Base-by-base conservation (phyloP, 2,888 invertebrate genomes). In the Monoplex corrugatus region DNA sequence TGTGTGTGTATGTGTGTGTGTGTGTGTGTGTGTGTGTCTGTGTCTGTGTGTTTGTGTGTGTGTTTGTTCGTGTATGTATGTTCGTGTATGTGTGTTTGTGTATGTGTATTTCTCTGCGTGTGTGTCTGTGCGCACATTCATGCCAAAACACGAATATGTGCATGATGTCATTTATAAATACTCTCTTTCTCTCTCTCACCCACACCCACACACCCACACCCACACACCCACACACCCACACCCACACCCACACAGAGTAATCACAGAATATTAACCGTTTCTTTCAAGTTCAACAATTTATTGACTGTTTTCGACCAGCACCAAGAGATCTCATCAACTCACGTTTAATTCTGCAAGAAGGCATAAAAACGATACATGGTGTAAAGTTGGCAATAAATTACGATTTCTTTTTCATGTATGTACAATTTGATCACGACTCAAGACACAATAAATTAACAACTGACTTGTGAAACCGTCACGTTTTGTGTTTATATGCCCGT, bases 41-140 rank as follows among this genome's bases (percentile, higher is more conserved):
- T 68, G 80, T 87, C 40, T 72, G 75, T 87, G 72, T 87, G 75
- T 87, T 40, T 87, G 75, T 72, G 72, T 87, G 75, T 72, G 72
- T 87, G 75, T 87, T 40, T 72, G 75, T 87, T 40, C 72, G 40
- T 80, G 40, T 80, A 57, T 45, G 40, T 45, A 38, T 50, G 45
- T 87, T 19, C 28, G 44, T 32, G 44, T 44, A 45, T 38, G 38
- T 38, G 78, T 38, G 78, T 38, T 10, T 10, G 78, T 38, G 78
- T 38, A 38, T 38, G 78, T 38, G 38, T 38, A 5, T 78, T 35
- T 78, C 16, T 78, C 38, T 78, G 19, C 38, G 38, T 75, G 78
- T 78, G 78, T 78, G 78, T 78, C 38, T 78, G 78, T 78, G 78
- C n/a, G n/a, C n/a, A n/a, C n/a, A n/a, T n/a, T n/a, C n/a, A n/a